Percentiles rank a stretch among this genome's conserved stretches.
Evolutionary conservation across 2,888 invertebrate species (phyloP).

Genomic region (Dolomedes plantarius): DNA sequence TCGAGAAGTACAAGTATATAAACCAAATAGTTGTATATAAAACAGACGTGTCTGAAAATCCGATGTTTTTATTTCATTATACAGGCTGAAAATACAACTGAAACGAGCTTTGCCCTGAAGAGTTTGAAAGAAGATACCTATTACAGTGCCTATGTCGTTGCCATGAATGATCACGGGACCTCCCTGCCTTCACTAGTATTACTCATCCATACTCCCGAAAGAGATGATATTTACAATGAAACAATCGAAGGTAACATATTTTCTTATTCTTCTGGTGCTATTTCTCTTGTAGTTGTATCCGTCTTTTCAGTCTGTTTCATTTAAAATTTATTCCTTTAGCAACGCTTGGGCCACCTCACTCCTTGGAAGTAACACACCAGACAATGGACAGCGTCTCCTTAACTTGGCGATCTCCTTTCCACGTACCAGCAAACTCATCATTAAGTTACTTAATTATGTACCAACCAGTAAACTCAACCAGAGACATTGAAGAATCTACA

Average conservation of each 20-base stretch:
- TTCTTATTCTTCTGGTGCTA: too few species aligned
- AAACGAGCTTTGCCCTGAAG: conserved; percentile 77
- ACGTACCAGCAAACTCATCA: conserved; percentile 72
- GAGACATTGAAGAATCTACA: conserved; percentile 76
- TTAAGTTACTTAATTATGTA: conserved; percentile 81
- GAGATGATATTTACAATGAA: conserved; percentile 68
- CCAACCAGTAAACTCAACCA: conserved; percentile 82
- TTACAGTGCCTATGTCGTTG: conserved; percentile 88
- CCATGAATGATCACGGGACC: conserved; percentile 86
- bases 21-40: too few species aligned
- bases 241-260: conserved; percentile 55
- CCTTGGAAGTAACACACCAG: conserved; percentile 85
- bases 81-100: conserved; percentile 66
- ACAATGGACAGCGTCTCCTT: conserved; percentile 89
- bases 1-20: too few species aligned
- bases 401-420: conserved; percentile 86
- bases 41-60: too few species aligned
- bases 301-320: background rate
- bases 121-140: conserved; percentile 83
- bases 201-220: conserved; percentile 82
- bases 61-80: too few species aligned
- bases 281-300: too few species aligned
- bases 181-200: conserved; percentile 89
- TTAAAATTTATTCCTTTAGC: conserved; percentile 19
- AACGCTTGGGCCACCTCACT: conserved; percentile 84